Conservation (phyloP, 2,797 vertebrate genomes). For the Xiphophorus birchmanni region DNA sequence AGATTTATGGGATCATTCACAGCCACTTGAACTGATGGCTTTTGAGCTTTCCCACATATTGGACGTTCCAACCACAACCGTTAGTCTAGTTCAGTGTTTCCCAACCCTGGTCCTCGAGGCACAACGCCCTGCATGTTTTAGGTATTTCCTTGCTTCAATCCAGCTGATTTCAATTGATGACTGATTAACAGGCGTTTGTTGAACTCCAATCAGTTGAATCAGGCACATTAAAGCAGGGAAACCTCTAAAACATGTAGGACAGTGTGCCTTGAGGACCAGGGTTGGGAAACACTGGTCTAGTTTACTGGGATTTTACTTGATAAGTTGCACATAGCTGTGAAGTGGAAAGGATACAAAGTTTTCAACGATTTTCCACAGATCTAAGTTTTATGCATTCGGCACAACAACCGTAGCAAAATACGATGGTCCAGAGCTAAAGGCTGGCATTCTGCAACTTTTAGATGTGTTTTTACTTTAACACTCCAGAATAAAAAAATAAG, state of each 20-base stretch:
- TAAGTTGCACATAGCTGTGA: background rate
- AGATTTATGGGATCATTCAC: background rate
- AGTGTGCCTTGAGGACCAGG: no score
- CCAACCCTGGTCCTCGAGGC: no score
- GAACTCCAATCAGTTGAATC: no score
- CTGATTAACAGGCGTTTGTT: no score
- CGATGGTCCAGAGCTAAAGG: background rate
- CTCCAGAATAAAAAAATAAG: background rate
- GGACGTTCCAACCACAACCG: background rate
- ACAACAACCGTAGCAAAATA: background rate
- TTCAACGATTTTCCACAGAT: background rate
- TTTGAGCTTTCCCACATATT: background rate
- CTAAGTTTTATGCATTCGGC: background rate
- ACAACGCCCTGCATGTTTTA: no score
- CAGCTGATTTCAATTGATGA: no score
- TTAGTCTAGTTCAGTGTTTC: background rate
- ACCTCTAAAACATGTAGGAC: no score
- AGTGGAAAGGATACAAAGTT: background rate
- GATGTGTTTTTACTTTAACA: background rate
- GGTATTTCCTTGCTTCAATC: no score
- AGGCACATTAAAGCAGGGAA: no score
- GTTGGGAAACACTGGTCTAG: no score
- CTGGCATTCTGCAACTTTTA: background rate
- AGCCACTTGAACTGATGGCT: background rate
- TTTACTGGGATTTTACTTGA: background rate